Evolutionary conservation across 2,797 vertebrate genomes (phyloP).

Genomic region (Acanthurus leucopareius): DNA sequence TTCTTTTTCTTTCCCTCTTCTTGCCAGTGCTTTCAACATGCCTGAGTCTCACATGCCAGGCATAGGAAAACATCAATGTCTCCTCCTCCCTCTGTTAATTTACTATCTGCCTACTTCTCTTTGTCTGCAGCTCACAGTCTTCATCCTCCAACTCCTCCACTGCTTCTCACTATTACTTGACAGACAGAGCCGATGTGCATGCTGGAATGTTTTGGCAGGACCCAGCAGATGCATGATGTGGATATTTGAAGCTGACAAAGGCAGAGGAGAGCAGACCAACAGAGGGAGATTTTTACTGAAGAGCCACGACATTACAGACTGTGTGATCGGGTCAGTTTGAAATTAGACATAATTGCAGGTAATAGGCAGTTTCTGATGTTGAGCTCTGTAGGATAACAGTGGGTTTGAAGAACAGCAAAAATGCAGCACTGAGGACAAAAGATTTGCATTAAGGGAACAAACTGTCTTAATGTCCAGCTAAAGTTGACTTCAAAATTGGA

Average conservation of each 20-base stretch:
- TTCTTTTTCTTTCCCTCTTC: constrained; percentile 4
- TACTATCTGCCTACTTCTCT: constrained; percentile 18
- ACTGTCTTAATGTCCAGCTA: neutral
- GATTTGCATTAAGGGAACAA: neutral
- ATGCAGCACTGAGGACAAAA: neutral
- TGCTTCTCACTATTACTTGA: neutral
- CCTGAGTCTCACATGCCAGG: constrained; percentile 35
- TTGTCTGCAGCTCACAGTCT: constrained; percentile 18
- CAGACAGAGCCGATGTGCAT: neutral
- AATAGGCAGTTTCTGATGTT: neutral
- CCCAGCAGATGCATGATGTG: neutral
- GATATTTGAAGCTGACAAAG: neutral
- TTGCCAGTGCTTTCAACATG: constrained; percentile 40
- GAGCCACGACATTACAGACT: too few relatives aligned
- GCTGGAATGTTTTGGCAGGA: neutral
- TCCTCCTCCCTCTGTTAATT: constrained; percentile 26
- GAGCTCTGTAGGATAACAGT: too few relatives aligned
- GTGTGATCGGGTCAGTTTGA: neutral
- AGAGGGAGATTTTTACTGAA: neutral
- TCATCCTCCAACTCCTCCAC: neutral
- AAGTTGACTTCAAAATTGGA: too few relatives aligned
- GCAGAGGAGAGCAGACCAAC: neutral
- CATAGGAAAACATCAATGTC: constrained; percentile 31
- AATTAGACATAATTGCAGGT: neutral
- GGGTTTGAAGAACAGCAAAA: neutral